These are phyloP conservation scores for Oreochromis grahami DNA, from an alignment of 2,797 vertebrate species.

Conservation along the genomic window DNA sequence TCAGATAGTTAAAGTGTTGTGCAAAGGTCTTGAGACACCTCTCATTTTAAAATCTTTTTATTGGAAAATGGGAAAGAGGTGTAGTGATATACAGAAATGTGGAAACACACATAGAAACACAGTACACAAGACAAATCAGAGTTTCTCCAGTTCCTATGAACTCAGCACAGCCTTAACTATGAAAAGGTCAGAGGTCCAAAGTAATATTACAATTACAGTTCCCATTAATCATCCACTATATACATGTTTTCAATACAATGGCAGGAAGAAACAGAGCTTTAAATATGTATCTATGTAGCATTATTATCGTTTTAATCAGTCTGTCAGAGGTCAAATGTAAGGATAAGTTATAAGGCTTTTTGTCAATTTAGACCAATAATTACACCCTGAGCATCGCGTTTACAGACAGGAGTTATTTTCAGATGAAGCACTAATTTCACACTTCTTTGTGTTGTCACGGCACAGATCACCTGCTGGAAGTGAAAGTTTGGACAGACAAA, in stretches of 20 bases:
- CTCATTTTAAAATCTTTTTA: not conserved
- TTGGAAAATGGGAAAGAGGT: not conserved
- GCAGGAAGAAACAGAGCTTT: not conserved
- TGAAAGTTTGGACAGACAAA: not conserved
- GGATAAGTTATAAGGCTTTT: not conserved
- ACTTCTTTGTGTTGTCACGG: not conserved
- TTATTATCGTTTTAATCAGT: not conserved
- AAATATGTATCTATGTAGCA: not conserved
- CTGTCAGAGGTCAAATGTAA: not conserved
- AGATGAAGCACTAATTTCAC: not conserved
- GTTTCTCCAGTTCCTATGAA: not conserved
- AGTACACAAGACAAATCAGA: rapidly evolving
- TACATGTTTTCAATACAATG: rapidly evolving
- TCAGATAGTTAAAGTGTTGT: not conserved
- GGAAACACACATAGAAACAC: not conserved
- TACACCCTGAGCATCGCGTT: not conserved
- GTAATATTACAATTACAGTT: not conserved
- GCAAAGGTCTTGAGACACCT: not conserved
- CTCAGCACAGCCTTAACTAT: rapidly evolving
- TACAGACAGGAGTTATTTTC: not conserved
- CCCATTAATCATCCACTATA: not conserved
- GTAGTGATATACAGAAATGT: not conserved
- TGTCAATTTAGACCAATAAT: not conserved
- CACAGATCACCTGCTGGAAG: not conserved
- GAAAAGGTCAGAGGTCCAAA: not conserved